Evolutionary conservation across 2,888 invertebrate genomes (phyloP).

Genomic region (Bimastos eiseni): DNA sequence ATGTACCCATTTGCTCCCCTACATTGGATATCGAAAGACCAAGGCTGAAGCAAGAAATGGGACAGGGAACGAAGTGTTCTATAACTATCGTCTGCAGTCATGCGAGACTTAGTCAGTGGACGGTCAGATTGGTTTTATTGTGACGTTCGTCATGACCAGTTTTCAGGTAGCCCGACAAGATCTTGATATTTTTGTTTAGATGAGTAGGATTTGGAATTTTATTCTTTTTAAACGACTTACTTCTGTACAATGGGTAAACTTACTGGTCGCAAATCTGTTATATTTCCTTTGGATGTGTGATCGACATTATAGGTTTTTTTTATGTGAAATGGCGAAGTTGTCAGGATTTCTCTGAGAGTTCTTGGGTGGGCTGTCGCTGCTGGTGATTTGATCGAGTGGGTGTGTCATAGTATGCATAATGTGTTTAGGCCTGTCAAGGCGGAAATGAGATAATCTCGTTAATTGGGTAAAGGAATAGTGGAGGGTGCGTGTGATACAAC

Average conservation of each 20-base stretch:
- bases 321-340: not conserved
- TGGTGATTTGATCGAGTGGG: not conserved
- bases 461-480: not conserved
- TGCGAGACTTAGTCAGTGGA: not conserved
- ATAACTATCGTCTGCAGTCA: not conserved
- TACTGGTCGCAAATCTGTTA: slow-evolving; percentile 13
- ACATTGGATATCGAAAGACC: too few species aligned
- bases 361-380: not conserved
- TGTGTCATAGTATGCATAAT: not conserved
- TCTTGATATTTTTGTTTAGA: slow-evolving; percentile 6
- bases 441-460: not conserved
- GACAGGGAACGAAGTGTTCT: not conserved
- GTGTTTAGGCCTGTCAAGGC: not conserved
- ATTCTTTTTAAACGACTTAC: not conserved
- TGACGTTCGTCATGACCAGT: not conserved
- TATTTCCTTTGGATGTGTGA: not conserved
- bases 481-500: not conserved
- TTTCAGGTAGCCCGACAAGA: slow-evolving; percentile 6
- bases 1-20: too few species aligned
- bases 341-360: not conserved
- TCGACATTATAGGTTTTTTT: not conserved
- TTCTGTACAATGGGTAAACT: not conserved
- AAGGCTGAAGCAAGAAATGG: not conserved
- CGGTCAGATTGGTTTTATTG: not conserved
- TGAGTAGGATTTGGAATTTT: slow-evolving; percentile 1